phyloP scores from a whole-genome alignment of 2,888 invertebrate genomes.

The Willowsia nigromaculata region DNA sequence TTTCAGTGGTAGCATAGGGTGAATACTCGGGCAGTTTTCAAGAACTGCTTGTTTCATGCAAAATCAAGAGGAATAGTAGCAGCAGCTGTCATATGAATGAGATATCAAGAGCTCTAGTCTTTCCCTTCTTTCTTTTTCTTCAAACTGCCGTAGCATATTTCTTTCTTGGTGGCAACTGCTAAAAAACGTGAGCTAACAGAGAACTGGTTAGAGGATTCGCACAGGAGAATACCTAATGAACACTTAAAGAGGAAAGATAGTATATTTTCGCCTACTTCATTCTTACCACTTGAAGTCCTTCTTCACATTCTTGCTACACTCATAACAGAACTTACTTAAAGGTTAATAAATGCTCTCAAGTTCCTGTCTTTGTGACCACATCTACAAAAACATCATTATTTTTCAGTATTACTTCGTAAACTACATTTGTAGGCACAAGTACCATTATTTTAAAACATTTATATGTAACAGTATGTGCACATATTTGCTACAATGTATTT shows the following conservation, averaged over 20 bases:
- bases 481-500: background rate
- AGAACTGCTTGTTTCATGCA: background rate
- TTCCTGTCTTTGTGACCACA: background rate
- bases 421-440: too few relatives aligned
- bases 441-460: too few relatives aligned
- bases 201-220: background rate
- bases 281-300: background rate
- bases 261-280: background rate
- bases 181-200: too few relatives aligned
- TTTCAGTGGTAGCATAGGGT: background rate
- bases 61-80: background rate
- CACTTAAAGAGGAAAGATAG: background rate
- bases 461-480: too few relatives aligned
- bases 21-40: background rate
- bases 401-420: too few relatives aligned
- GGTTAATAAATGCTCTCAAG: background rate
- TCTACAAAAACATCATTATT: too few relatives aligned
- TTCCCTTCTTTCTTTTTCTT: background rate
- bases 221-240: background rate
- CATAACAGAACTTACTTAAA: background rate
- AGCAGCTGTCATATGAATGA: slow-evolving; percentile 66
- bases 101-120: slow-evolving; percentile 53
- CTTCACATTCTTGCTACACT: background rate
- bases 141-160: background rate
- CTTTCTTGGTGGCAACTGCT: slow-evolving; percentile 1